Evolutionary conservation across 2,797 vertebrate genomes (phyloP).

Genomic region (Arvicola amphibius): DNA sequence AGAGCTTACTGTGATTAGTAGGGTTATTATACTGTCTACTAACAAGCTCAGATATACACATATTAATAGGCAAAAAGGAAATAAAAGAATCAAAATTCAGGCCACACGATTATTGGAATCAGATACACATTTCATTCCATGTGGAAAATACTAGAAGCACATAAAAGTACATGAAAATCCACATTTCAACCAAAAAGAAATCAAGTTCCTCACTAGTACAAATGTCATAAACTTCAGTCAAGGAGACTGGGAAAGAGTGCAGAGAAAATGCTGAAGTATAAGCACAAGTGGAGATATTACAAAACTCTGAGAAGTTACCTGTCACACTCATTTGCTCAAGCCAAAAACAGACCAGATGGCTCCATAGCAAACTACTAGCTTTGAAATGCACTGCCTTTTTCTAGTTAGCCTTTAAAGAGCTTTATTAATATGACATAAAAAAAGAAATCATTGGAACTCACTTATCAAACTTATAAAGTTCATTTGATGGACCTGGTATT

Average conservation of each 20-base stretch:
- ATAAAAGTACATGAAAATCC: conserved; percentile 18
- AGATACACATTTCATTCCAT: background rate
- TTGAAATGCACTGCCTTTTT: background rate
- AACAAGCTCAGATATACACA: background rate
- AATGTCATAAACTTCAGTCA: background rate
- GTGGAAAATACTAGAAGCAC: background rate
- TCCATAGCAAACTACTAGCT: background rate
- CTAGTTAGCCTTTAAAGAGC: background rate
- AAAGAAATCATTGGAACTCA: background rate
- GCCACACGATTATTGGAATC: background rate
- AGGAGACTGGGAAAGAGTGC: background rate
- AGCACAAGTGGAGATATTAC: background rate
- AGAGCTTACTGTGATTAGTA: background rate
- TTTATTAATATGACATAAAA: background rate
- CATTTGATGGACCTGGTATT: background rate
- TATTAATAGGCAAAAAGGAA: background rate
- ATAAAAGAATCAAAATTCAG: background rate
- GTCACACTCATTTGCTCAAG: background rate
- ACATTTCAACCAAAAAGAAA: background rate
- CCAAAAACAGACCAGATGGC: background rate
- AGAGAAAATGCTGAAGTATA: background rate
- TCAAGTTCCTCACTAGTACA: background rate
- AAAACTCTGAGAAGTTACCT: background rate
- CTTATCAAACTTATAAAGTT: background rate
- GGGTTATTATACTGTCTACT: background rate